Conservation (phyloP, 2,888 invertebrate species). For the Labia minor region DNA sequence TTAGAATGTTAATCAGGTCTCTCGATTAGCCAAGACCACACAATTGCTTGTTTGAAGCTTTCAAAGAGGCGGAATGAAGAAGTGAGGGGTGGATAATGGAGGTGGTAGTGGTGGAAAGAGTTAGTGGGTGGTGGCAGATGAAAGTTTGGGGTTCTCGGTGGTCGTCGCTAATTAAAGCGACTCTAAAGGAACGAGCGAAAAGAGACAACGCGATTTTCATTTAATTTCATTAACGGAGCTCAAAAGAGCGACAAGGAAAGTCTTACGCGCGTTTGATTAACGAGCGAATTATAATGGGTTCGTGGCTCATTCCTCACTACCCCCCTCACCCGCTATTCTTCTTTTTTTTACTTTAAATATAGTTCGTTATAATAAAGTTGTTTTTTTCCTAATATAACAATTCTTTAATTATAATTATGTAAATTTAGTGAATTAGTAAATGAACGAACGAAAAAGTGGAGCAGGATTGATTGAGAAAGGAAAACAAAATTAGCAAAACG, state of each 20-base stretch:
- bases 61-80: neutral
- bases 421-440: no score
- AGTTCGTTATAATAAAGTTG: slow-evolving; percentile 1
- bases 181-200: slow-evolving; percentile 7
- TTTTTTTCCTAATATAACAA: no score
- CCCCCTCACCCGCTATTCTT: neutral
- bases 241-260: slow-evolving; percentile 13
- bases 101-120: neutral
- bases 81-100: neutral
- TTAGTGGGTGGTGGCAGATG: neutral
- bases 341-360: neutral
- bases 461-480: no score
- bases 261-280: neutral
- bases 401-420: neutral
- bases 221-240: slow-evolving; percentile 8
- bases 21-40: slow-evolving; percentile 13
- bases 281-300: neutral
- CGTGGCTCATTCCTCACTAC: no score
- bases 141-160: slow-evolving; percentile 13
- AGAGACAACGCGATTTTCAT: slow-evolving; percentile 13
- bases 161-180: slow-evolving; percentile 13
- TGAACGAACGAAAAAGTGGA: no score
- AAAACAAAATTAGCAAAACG: no score
- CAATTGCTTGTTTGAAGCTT: slow-evolving; percentile 7
- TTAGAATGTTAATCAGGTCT: slow-evolving; percentile 8